phyloP scores from a whole-genome alignment of 2,888 invertebrate genomes.

The Zootermopsis nevadensis region DNA sequence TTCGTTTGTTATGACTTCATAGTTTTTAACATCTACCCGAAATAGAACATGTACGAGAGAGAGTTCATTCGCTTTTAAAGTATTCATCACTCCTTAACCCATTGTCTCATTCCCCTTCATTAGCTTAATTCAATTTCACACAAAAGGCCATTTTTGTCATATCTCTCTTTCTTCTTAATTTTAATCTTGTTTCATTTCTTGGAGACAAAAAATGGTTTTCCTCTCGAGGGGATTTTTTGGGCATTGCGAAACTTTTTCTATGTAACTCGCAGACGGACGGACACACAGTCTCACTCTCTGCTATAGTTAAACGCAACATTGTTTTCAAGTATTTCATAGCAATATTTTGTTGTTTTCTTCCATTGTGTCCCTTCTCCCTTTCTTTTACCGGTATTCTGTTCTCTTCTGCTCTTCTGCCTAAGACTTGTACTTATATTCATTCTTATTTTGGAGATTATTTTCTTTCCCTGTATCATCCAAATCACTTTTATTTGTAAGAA shows the following conservation, averaged over 20 bases:
- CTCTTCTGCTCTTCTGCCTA: background rate
- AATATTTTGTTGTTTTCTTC: background rate
- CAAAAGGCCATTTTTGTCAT: background rate
- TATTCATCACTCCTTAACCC: conserved; percentile 9
- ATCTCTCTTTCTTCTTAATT: background rate
- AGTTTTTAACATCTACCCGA: background rate
- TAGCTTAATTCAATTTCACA: conserved; percentile 12
- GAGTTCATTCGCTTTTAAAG: background rate
- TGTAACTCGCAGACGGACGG: background rate
- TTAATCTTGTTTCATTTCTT: background rate
- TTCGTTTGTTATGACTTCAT: too few relatives aligned
- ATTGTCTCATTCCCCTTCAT: background rate
- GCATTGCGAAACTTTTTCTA: background rate
- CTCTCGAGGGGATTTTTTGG: background rate
- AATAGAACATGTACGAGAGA: background rate
- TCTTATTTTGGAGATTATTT: background rate
- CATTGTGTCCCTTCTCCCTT: background rate
- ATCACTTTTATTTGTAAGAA: background rate
- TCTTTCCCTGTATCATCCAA: background rate
- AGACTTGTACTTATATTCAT: background rate
- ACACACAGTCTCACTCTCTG: too few relatives aligned
- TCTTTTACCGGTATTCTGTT: background rate
- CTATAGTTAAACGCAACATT: background rate
- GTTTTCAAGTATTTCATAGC: background rate
- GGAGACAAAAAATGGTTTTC: background rate